Evolutionary conservation across 2,888 invertebrate genomes (phyloP), one percentile per base, ranked within the genome.

Genomic region (Odontocerum albicorne): DNA sequence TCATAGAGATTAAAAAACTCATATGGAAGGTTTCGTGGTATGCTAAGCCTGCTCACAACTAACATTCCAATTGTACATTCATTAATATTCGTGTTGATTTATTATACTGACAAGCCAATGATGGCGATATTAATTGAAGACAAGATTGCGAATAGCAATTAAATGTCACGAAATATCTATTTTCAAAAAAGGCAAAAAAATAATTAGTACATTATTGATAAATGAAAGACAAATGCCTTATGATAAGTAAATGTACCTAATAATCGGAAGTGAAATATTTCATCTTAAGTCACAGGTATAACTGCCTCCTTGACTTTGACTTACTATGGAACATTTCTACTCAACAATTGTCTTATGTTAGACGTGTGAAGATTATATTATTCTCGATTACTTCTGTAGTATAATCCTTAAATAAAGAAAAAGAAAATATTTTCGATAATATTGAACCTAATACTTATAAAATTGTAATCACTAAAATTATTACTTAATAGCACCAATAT

Each of bases 401-500:
- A 10, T 46, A 39, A 36, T 40, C 27, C 19, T 44, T 21, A 35
- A 51, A 49, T 51, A 56, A 38, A 45, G 49, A 57, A n/a, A 50
- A 60, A 60, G 46, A 49, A 58, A 47, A 58, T 60, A 60, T 60
- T 60, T 60, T 60, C 57, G 55, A 58, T 60, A 60, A 58, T 47
- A 58, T 60, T 57, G 49, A 60, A 60, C 49, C 60, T 57, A 57
- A 60, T 55, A 59, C 52, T 54, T 53, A 31, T 45, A 57, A 54
- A 49, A 47, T 58, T 59, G 42, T 56, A 60, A 55, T 57, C 60
- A 60, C 60, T 60, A 58, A 55, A 55, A 46, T 49, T 57, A 44
- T 56, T 57, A 55, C 52, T 58, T 60, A 57, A 27, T 60, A 57
- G 60, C 60, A 60, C 60, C 60, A 60, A 60, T 57, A 58, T 60